Conservation (phyloP, 2,888 invertebrate species). For the Chymomyza fuscimana region DNA sequence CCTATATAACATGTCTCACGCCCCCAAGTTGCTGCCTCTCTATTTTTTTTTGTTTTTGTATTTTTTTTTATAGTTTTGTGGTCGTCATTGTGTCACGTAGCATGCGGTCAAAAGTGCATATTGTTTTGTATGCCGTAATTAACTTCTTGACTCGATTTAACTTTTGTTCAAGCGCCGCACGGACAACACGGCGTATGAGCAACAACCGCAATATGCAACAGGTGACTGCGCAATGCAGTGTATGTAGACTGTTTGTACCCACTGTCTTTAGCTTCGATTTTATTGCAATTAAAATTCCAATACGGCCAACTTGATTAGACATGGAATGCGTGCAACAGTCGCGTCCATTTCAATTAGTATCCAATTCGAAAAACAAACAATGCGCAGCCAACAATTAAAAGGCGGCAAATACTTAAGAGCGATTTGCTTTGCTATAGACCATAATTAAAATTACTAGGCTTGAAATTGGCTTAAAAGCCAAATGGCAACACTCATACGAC, state of each 20-base stretch:
- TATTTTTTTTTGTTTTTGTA: not conserved
- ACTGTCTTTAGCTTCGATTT: conserved; percentile 43
- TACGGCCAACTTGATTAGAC: conserved; percentile 49
- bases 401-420: conserved; percentile 12
- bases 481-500: conserved; percentile 44
- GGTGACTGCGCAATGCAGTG: conserved; percentile 11
- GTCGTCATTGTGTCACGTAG: conserved; percentile 63
- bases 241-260: conserved; percentile 8
- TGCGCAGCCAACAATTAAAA: conserved; percentile 9
- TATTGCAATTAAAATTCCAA: conserved; percentile 69
- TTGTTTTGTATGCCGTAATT: conserved; percentile 56
- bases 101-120: conserved; percentile 67
- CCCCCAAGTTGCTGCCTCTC: not conserved
- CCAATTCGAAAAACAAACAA: conserved; percentile 23
- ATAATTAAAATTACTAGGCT: conserved; percentile 61
- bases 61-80: not conserved
- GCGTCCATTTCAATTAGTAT: conserved; percentile 62
- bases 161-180: conserved; percentile 38
- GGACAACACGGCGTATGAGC: conserved; percentile 44
- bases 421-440: conserved; percentile 14
- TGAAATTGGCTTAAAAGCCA: conserved; percentile 14
- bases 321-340: conserved; percentile 58
- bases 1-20: conserved; percentile 25
- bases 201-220: not conserved
- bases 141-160: conserved; percentile 69